phyloP scores from a whole-genome alignment of 2,113 vertebrate genomes.

The Dissostichus mawsoni region DNA sequence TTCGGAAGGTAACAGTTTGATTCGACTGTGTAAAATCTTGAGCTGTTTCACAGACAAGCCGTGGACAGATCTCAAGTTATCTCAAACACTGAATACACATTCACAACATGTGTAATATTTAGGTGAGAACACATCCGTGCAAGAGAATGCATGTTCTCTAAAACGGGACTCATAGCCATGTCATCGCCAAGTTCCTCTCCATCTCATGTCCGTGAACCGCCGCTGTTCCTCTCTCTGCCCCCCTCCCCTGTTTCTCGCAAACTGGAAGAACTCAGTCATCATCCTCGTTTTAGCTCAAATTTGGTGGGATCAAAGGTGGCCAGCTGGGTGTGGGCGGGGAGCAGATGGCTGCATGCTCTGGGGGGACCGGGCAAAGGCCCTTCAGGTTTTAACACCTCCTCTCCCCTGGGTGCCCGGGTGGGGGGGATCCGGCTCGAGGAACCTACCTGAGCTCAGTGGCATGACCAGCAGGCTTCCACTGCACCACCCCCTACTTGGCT shows the following conservation, averaged over 20 bases:
- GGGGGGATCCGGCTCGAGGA: slow-evolving; percentile 80
- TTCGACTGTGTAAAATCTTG: slow-evolving; percentile 12
- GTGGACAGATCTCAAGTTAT: slow-evolving; percentile 8
- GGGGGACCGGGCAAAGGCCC: slow-evolving; percentile 79
- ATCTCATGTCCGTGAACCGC: slow-evolving; percentile 66
- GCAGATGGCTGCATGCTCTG: slow-evolving; percentile 82
- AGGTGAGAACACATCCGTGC: slow-evolving; percentile 16
- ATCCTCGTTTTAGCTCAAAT: slow-evolving; percentile 81
- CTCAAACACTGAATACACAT: slow-evolving; percentile 6
- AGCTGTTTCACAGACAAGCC: slow-evolving; percentile 6
- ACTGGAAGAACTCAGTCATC: slow-evolving; percentile 87
- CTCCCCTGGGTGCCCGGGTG: slow-evolving; percentile 79
- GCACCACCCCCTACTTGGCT: slow-evolving; percentile 74
- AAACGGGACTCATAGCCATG: slow-evolving; percentile 23
- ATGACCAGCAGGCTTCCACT: slow-evolving; percentile 79
- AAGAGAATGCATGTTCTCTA: slow-evolving; percentile 7
- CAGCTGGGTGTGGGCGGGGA: slow-evolving; percentile 82
- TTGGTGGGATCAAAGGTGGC: slow-evolving; percentile 85
- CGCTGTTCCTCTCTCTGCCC: slow-evolving; percentile 58
- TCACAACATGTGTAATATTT: slow-evolving; percentile 6
- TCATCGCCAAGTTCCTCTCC: slow-evolving; percentile 55
- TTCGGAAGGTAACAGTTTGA: background rate
- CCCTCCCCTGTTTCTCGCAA: slow-evolving; percentile 54
- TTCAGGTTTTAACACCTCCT: slow-evolving; percentile 87
- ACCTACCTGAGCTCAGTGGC: slow-evolving; percentile 83